Conservation (phyloP, 2,113 vertebrate genomes). For the Percopsis transmontana region DNA sequence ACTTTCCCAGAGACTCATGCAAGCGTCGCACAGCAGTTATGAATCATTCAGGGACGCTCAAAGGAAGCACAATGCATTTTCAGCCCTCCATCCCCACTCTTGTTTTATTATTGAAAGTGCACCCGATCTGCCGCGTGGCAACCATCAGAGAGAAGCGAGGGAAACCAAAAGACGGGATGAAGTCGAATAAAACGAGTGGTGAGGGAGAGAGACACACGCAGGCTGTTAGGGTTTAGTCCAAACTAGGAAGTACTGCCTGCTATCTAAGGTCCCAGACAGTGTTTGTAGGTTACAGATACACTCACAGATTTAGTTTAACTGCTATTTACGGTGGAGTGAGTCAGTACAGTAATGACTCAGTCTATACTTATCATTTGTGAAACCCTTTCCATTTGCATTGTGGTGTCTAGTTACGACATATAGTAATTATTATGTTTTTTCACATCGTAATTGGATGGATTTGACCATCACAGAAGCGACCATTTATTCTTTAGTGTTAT, state of each 20-base stretch:
- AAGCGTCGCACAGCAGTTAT: constrained; percentile 71
- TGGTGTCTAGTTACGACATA: too few relatives aligned
- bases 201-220: not conserved
- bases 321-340: too few relatives aligned
- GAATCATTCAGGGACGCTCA: constrained; percentile 74
- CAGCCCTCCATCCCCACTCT: constrained; percentile 47
- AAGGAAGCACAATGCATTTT: constrained; percentile 64
- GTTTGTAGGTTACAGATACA: too few relatives aligned
- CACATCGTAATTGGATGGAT: too few relatives aligned
- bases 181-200: constrained; percentile 8
- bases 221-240: constrained; percentile 5
- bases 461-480: too few relatives aligned
- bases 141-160: constrained; percentile 12
- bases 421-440: too few relatives aligned
- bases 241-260: not conserved
- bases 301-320: too few relatives aligned
- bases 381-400: too few relatives aligned
- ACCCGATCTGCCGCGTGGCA: constrained; percentile 20
- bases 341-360: too few relatives aligned
- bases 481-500: too few relatives aligned
- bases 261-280: constrained; percentile 31
- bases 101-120: constrained; percentile 66
- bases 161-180: constrained; percentile 8
- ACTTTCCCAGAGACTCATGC: constrained; percentile 69
- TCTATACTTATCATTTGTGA: too few relatives aligned